Evolutionary conservation across 2,888 invertebrate genomes (phyloP), one percentile per base, ranked within the genome.

Genomic region (Polyommatus iphigenia): DNA sequence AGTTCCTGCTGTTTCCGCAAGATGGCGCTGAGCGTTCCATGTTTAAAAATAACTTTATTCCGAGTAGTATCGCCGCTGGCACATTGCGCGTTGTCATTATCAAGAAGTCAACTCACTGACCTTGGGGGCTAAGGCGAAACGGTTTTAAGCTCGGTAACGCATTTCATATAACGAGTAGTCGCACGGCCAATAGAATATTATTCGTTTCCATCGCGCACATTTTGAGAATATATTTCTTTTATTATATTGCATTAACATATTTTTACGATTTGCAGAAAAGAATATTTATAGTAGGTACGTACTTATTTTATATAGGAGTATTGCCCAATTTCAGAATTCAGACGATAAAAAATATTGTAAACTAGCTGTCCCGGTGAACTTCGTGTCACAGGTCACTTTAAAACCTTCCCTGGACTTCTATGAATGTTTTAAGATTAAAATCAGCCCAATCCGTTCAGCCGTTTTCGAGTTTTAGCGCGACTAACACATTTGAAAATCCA

Each of bases 41-140:
- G 78, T 78, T 85, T 84, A 86, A 86, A 90, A 90, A 89, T 90
- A 90, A 85, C 86, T 85, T 83, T 83, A 80, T 88, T 90, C 89
- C 75, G 75, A 75, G 75, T 77, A 50, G 24, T 76, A 72, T 62
- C 73, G 71, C 78, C 79, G 54, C 71, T 71, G 76, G 67, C 79
- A 80, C 78, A 79, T 88, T 87, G 87, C 78, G 79, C 79, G 79
- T 88, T 87, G 87, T 87, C 89, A 89, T 91, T 88, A 91, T 88
- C 88, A 87, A 87, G 84, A 81, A 67, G 78, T 76, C 82, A 89
- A 92, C 91, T 90, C 88, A 87, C 90, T 87, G 91, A 89, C 93
- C 93, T 93, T 93, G 93, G 85, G 84, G 84, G 88, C 90, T 92
- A 92, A 75, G 75, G 32, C 24, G 18, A 54, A 29, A 46, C 24